Evolutionary conservation across 2,797 vertebrate species (phyloP).

Genomic region (Gambusia yucatana): DNA sequence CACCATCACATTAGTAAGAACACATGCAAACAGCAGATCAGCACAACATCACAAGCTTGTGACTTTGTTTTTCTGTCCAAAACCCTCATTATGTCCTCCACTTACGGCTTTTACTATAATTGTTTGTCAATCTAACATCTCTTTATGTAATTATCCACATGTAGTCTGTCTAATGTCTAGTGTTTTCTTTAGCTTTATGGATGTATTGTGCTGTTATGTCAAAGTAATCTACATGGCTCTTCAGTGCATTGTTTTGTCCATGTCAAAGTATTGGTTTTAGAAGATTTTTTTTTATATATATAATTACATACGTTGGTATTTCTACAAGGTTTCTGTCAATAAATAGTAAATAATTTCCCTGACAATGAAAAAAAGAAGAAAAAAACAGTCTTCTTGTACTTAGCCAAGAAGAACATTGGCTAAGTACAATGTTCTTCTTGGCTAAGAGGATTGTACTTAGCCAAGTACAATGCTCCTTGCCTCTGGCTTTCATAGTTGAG

Average conservation of each 20-base stretch:
- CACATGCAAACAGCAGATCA: not conserved
- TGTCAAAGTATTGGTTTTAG: not conserved
- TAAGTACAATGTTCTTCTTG: not conserved
- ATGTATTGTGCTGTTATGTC: not conserved
- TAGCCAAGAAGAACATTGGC: too few species aligned
- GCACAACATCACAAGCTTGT: not conserved
- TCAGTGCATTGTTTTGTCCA: not conserved
- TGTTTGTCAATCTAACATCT: not conserved
- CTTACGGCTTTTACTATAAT: not conserved
- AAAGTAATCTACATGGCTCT: not conserved
- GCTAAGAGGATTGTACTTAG: too few species aligned
- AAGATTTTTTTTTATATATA: not conserved
- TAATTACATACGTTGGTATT: not conserved
- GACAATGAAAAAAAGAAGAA: not conserved
- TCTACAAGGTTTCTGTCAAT: not conserved
- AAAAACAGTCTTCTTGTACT: too few species aligned
- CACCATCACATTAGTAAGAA: not conserved
- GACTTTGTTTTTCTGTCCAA: not conserved
- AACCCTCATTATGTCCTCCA: not conserved
- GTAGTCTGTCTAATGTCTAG: not conserved
- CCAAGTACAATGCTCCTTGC: not conserved
- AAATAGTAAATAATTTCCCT: not conserved
- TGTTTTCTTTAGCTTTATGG: not conserved
- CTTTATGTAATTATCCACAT: not conserved
- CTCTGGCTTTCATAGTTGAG: not conserved